Evolutionary conservation across 2,888 invertebrate genomes (phyloP).

Genomic region (Platerodrilus igneus): DNA sequence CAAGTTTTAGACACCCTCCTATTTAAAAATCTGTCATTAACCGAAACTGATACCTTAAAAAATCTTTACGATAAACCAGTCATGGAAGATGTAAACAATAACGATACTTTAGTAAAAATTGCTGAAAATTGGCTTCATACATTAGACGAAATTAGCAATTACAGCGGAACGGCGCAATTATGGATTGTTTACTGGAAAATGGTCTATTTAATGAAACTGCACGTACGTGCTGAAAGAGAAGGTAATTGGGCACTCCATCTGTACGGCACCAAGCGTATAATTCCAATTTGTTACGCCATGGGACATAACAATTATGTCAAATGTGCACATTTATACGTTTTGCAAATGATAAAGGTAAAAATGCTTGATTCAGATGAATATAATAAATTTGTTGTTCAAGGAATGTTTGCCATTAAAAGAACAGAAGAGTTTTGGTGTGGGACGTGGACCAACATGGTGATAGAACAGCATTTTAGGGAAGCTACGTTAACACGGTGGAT

Average conservation of each 20-base stretch:
- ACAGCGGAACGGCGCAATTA: too few species aligned
- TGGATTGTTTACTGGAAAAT: too few species aligned
- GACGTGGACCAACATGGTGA: conserved; percentile 10
- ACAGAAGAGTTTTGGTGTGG: conserved; percentile 10
- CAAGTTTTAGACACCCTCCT: too few species aligned
- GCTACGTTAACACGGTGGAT: conserved; percentile 7
- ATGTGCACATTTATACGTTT: conserved; percentile 4
- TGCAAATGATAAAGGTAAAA: conserved; percentile 6
- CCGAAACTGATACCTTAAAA: too few species aligned
- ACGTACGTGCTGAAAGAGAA: too few species aligned
- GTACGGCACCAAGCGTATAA: conserved; percentile 5
- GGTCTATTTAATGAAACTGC: too few species aligned
- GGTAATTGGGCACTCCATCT: conserved; percentile 6
- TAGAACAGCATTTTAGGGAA: conserved; percentile 1
- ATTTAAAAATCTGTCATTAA: too few species aligned
- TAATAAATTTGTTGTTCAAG: conserved; percentile 6
- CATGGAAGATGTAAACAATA: too few species aligned
- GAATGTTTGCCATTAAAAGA: conserved; percentile 5
- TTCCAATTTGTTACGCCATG: conserved; percentile 4
- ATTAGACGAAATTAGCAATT: too few species aligned
- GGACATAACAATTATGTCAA: conserved; percentile 9
- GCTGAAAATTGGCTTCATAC: too few species aligned
- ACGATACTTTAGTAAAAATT: too few species aligned
- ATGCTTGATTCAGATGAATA: not conserved
- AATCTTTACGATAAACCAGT: too few species aligned